phyloP scores from a whole-genome alignment of 2,888 invertebrate genomes.

The Apantesis nais region DNA sequence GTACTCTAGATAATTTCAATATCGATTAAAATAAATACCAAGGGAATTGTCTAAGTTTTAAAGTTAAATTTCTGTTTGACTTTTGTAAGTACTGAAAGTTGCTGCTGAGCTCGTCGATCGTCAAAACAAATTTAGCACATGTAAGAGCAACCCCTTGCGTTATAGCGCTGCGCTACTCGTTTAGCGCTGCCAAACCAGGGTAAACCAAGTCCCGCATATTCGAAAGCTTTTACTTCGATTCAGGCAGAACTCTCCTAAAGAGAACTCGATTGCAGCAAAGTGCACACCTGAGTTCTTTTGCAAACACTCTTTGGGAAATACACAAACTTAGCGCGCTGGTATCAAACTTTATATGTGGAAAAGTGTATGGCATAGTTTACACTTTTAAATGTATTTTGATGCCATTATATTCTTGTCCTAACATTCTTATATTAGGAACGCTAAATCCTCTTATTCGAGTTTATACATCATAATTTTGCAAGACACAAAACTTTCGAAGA shows the following conservation, averaged over 20 bases:
- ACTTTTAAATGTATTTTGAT: constrained; percentile 46
- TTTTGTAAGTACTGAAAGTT: not conserved
- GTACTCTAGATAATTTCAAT: not conserved
- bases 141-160: not conserved
- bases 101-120: constrained; percentile 1
- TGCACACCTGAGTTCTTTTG: constrained; percentile 60
- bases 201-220: constrained; percentile 64
- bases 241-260: constrained; percentile 60
- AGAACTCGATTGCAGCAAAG: constrained; percentile 66
- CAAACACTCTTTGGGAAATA: constrained; percentile 59
- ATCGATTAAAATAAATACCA: not conserved
- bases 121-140: constrained; percentile 16
- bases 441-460: no score
- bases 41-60: not conserved
- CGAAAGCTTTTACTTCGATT: constrained; percentile 66
- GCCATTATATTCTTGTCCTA: not conserved
- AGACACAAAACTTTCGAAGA: not conserved
- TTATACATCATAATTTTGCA: not conserved
- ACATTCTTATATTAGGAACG: not conserved
- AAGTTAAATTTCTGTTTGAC: not conserved
- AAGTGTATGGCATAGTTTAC: constrained; percentile 52
- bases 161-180: constrained; percentile 16
- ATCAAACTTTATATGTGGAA: constrained; percentile 56
- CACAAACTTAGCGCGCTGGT: constrained; percentile 60
- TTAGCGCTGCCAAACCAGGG: constrained; percentile 22